phyloP scores from a whole-genome alignment of 1,140 invertebrate genomes.

The Zeugodacus cucurbitae region DNA sequence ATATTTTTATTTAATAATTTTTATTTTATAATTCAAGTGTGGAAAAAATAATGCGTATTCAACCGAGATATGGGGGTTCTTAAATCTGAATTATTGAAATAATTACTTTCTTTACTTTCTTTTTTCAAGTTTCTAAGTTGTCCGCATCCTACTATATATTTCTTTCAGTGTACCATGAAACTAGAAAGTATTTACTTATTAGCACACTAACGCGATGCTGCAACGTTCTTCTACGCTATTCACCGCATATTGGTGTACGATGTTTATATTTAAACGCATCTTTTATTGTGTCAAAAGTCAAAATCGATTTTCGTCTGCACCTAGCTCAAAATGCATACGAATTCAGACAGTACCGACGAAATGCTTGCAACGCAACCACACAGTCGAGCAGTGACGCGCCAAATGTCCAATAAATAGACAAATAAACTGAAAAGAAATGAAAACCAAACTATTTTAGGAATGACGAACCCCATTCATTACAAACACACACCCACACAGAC shows the following conservation, averaged over 20 bases:
- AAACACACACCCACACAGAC: neutral
- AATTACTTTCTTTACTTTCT: too few relatives aligned
- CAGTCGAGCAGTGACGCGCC: neutral
- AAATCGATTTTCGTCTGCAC: neutral
- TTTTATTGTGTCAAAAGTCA: neutral
- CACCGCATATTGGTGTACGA: neutral
- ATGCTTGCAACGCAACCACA: neutral
- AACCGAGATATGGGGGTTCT: too few relatives aligned
- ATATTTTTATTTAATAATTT: too few relatives aligned
- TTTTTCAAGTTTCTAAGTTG: too few relatives aligned
- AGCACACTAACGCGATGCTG: neutral
- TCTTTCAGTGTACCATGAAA: neutral
- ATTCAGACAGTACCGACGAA: neutral
- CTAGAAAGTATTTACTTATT: neutral
- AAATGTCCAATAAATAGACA: neutral
- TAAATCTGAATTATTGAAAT: too few relatives aligned
- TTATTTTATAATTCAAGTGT: too few relatives aligned
- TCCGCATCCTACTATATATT: neutral
- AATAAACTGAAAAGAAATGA: neutral
- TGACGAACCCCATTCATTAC: neutral
- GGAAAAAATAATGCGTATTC: too few relatives aligned
- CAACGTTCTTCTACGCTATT: neutral
- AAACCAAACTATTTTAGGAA: neutral
- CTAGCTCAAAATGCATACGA: neutral
- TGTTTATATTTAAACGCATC: neutral